A percentile compares a stretch with the other conserved stretches of the same genome.
Evolutionary conservation across 2,797 vertebrate species (phyloP).

Genomic region (Hozukius guyotensis): DNA sequence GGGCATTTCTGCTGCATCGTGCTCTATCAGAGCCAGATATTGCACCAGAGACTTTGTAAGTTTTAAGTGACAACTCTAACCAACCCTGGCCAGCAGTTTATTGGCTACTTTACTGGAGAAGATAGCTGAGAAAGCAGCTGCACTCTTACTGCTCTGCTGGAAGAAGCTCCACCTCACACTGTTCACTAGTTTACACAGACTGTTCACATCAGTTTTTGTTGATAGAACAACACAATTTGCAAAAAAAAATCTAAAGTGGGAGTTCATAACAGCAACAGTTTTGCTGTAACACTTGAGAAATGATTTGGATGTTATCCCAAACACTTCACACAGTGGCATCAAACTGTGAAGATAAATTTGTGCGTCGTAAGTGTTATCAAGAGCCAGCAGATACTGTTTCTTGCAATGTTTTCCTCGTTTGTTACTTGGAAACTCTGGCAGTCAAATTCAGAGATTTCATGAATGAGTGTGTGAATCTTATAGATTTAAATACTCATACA

Average conservation of each 20-base stretch:
- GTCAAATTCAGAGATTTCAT: background rate
- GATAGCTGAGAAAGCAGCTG: slow-evolving; percentile 2
- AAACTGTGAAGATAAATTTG: slow-evolving; percentile 3
- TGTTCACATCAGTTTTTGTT: background rate
- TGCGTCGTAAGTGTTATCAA: background rate
- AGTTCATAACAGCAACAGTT: background rate
- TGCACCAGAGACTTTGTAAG: background rate
- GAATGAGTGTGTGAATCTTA: background rate
- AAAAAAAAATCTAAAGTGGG: background rate
- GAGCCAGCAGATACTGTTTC: background rate
- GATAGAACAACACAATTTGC: background rate
- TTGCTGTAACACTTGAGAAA: background rate
- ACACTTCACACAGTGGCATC: slow-evolving; percentile 4
- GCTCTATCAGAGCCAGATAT: background rate
- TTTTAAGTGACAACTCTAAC: slow-evolving; percentile 9
- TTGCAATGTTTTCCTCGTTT: background rate
- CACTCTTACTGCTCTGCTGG: background rate
- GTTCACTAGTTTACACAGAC: background rate
- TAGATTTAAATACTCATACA: background rate
- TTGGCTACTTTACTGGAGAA: background rate
- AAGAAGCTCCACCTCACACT: background rate
- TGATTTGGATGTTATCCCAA: background rate
- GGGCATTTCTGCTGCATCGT: background rate
- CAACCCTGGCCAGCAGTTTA: background rate
- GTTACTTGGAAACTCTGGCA: background rate